Evolutionary conservation across 1,140 invertebrate genomes (phyloP), one percentile per base, ranked within the genome.

Genomic region (Drosophila truncata): DNA sequence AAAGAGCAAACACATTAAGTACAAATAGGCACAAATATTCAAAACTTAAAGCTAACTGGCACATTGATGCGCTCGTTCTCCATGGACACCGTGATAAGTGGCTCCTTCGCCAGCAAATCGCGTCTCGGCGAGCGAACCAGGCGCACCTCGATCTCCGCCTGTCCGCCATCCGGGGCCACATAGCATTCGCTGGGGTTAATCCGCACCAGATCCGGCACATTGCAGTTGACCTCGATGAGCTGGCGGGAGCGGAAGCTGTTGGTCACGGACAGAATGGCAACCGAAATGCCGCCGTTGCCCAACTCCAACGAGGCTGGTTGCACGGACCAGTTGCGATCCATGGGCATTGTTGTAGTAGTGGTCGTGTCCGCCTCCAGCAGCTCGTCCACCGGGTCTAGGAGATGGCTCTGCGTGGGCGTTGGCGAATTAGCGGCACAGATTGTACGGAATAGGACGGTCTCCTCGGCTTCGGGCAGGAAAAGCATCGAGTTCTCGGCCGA

Each of bases 381-480:
- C 35, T 92, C 92, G 60, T 92, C 82, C 4, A 91, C 84, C 0
- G 90, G 90, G 23, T 90, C 82, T 35, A 92, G 54, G 20, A 72
- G 57, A 11, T 79, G 62, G 31, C 84, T 85, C 29, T 81, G 81
- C 7, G 72, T 64, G 31, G 90, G 83, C 20, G 91, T 92, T 8
- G 91, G 91, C 7, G 91, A 92, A 57, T 77, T 80, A 29, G 77
- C 67, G 4, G 74, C 71, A 50, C 92, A 91, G 10, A 93, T 76
- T 0, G 92, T 93, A 2, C 86, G 80, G 52, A 93, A 93, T 4
- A 92, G 25, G 0, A 93, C 80, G 2, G 92, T 92, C 41, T 92
- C 92, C 6, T 93, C 92, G 10, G 79, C 86, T 6, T 92, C 92
- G 1, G 91, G 80, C 8, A 93, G 49, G 23, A 79, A 82, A 10